Percentiles rank a stretch among this genome's conserved stretches.
These are phyloP conservation scores for Diarsia brunnea DNA, from an alignment of 2,888 invertebrate species.

Conservation along the genomic window DNA sequence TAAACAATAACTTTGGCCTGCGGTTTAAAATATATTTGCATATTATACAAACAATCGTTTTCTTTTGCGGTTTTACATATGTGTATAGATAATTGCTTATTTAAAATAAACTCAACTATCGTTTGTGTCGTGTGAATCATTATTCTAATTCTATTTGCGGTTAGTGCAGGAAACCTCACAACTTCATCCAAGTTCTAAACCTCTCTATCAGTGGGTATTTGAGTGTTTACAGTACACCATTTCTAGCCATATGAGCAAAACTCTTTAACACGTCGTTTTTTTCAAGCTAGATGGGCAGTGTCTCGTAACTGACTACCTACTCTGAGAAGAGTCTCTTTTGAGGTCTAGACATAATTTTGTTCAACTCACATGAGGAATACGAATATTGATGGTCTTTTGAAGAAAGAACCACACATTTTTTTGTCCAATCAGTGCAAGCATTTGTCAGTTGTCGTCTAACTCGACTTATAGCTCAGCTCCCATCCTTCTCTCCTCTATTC, in stretches of 20 bases:
- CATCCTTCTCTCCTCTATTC: neutral
- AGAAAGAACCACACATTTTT: too few relatives aligned
- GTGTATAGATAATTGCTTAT: neutral
- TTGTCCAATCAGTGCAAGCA: too few relatives aligned
- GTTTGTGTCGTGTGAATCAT: neutral
- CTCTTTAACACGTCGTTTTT: too few relatives aligned
- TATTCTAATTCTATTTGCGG: neutral
- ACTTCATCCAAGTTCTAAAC: neutral
- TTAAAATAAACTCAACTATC: conserved; percentile 3
- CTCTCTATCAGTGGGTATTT: neutral
- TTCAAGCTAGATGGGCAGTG: too few relatives aligned
- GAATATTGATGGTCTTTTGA: too few relatives aligned
- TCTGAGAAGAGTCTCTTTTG: too few relatives aligned
- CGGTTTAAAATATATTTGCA: conserved; percentile 4
- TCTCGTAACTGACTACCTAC: too few relatives aligned
- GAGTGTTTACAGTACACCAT: neutral
- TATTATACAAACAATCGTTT: conserved; percentile 7
- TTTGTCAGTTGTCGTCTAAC: too few relatives aligned
- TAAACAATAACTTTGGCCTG: neutral
- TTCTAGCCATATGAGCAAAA: too few relatives aligned
- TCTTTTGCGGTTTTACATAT: conserved; percentile 17
- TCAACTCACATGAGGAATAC: too few relatives aligned
- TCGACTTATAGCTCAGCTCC: neutral
- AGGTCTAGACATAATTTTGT: too few relatives aligned
- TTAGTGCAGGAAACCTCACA: neutral